Base-by-base conservation (phyloP, 2,797 vertebrate species). In the Arctocebus calabarensis region DNA sequence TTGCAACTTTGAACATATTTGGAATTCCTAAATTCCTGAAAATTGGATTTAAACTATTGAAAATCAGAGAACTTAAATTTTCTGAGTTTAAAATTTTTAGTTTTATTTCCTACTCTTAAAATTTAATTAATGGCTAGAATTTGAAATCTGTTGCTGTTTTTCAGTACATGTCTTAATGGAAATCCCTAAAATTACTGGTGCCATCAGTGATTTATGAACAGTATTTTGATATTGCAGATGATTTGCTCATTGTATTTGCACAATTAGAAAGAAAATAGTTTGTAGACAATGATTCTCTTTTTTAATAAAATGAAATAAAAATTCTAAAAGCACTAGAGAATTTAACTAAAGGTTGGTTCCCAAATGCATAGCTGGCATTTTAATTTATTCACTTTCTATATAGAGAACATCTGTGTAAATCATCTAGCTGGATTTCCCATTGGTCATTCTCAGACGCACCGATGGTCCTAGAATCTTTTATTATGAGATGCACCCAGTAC, bases 231-330 rank as follows among this genome's bases (percentile, higher is more conserved):
- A 96, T 96, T 97, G 90, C 91, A 95, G 85, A 94, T 97, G 78
- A 97, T 97, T 94, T 93, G 70, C 90, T 95, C 96, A 95, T 92
- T 97, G 92, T 81, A 96, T 97, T 97, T 98, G 94, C 96, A 97
- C 96, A 97, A 90, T 88, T 96, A 93, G 96, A 93, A 96, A 96
- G 88, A 86, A 96, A 97, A 95, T 93, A 95, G 94, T 97, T 97
- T 96, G 90, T 97, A 95, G 94, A 93, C 73, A 78, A 79, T 88
- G 55, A 95, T 88, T 96, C 57, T 94, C 84, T 57, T 96, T 97
- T 96, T 96, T 84, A 95, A 96, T 81, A 90, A 94, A 96, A 95
- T 89, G 0, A 83, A 93, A 92, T 62, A 85, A 91, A 93, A 96
- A 81, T 5, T 79, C 71, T 95, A 85, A 94, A 97, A 96, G 74